A percentile compares a stretch with the other conserved stretches of the same genome.
Conservation (phyloP, 64 coral and sea anemone species). For the Actinia tenebrosa region DNA sequence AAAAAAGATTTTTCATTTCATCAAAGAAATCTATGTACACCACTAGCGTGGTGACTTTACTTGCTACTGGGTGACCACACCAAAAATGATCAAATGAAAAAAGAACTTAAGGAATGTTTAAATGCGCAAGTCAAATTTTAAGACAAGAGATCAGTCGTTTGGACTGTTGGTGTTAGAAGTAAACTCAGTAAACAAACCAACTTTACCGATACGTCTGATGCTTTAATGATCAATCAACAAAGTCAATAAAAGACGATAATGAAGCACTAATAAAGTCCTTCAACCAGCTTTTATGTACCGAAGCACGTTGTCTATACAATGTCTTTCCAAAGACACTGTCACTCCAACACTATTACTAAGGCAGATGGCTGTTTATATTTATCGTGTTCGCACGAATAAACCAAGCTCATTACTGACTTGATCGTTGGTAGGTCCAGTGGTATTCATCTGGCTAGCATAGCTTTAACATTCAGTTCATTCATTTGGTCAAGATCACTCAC, state of each 20-base stretch:
- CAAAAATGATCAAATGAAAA: too few species aligned
- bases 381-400: too few species aligned
- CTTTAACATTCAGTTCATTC: neutral
- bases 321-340: neutral
- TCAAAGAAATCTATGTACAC: too few species aligned
- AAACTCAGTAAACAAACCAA: neutral
- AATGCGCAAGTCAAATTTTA: too few species aligned
- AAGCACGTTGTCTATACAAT: conserved; percentile 20
- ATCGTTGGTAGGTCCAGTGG: neutral
- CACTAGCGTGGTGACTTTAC: too few species aligned
- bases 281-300: neutral
- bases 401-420: neutral
- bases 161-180: too few species aligned
- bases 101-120: too few species aligned
- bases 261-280: conserved; percentile 15
- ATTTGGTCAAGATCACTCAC: too few species aligned
- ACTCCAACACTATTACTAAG: neutral
- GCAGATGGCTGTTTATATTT: neutral
- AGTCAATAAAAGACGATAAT: neutral
- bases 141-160: too few species aligned
- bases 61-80: too few species aligned
- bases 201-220: neutral
- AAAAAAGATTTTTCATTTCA: too few species aligned
- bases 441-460: conserved; percentile 1
- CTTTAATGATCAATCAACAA: neutral